Evolutionary conservation across 2,888 invertebrate genomes (phyloP), one percentile per base, ranked within the genome.

Genomic region (Busseola fusca): DNA sequence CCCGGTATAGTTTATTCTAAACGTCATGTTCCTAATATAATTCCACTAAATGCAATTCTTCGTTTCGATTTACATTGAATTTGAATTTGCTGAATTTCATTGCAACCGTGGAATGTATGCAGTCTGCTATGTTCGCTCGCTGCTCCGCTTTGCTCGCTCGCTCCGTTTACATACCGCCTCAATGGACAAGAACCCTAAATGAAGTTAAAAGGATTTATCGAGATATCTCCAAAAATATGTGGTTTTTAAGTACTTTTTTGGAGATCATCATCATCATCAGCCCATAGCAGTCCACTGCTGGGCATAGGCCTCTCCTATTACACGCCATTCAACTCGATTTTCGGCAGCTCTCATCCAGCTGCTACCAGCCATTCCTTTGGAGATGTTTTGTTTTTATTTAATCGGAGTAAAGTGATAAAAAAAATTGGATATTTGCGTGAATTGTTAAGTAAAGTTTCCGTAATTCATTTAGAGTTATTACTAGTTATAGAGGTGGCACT

Each of bases 181-280:
- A 66, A 12, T 66, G 21, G 56, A 21, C 2, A 25, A 0, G 6
- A 1, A 42, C 3, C 76, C 30, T 52, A 59, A 64, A 9, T 6
- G 37, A 56, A 14, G 45, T 69, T 59, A 59, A 52, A 65, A 75
- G 16, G 56, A 69, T 69, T 80, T 78, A 52, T 64, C 14, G 27
- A 7, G 42, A 58, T 48, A 18, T 45, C 18, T 45, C 45, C 45
- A 21, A 30, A 80, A 52, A 68, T 18, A 80, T 58, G 34, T 67
- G 12, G 40, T 60, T 73, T 68, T 69, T 25, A 34, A 45, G 42
- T 3, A 40, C 25, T n/a, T n/a, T n/a, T n/a, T n/a, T n/a, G n/a
- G n/a, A n/a, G n/a, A n/a, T n/a, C n/a, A n/a, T n/a, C n/a, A n/a
- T n/a, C n/a, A n/a, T n/a, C n/a, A n/a, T n/a, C n/a, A n/a, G n/a